Base-by-base conservation (phyloP, 2,797 vertebrate species). In the Tamandua tetradactyla region DNA sequence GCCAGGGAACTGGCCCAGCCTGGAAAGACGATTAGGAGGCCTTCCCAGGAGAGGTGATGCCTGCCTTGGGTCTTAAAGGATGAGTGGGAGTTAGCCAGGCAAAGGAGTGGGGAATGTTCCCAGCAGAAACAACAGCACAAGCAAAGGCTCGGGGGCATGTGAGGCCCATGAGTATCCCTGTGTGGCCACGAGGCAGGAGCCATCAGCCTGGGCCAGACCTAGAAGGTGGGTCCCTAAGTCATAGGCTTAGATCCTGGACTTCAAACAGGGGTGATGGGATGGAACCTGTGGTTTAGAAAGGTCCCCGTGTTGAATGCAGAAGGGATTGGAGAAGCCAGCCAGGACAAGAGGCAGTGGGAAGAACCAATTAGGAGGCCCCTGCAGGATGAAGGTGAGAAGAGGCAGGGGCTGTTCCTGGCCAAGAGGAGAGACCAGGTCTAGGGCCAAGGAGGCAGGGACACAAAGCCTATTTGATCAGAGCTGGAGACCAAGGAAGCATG, bases 21-120 rank as follows among this genome's bases (percentile, higher is more conserved):
- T 69, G 71, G 69, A 59, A 52, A 83, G 78, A 27, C 61, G 68
- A 17, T 47, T 83, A 44, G 7, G 79, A 92, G 79, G 76, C 42
- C 62, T 71, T 61, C 44, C 35, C 57, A 74, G 62, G 2, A 52
- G 37, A 88, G 76, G 30, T 52, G 57, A 64, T 69, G 44, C 47
- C 37, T 59, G 81, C 82, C 55, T 82, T 23, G 87, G 78, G 90
- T 84, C 91, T 93, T 92, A 81, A 69, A 95, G 83, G 83, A 66
- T 79, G 76, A 92, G 66, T 47, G 57, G 52, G 69, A 92, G 68
- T n/a, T 42, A 66, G 76, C 55, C 61, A 84, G 72, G 44, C 92
- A 86, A 27, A 59, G 62, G 69, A 18, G 37, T 25, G n/a, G 62
- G 44, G 82, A 78, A 69, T 69, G 15, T 32, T 69, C 22, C 87